These are phyloP conservation scores for Scaptomyza pallida DNA, from an alignment of 1,140 invertebrate species.

Conservation along the genomic window DNA sequence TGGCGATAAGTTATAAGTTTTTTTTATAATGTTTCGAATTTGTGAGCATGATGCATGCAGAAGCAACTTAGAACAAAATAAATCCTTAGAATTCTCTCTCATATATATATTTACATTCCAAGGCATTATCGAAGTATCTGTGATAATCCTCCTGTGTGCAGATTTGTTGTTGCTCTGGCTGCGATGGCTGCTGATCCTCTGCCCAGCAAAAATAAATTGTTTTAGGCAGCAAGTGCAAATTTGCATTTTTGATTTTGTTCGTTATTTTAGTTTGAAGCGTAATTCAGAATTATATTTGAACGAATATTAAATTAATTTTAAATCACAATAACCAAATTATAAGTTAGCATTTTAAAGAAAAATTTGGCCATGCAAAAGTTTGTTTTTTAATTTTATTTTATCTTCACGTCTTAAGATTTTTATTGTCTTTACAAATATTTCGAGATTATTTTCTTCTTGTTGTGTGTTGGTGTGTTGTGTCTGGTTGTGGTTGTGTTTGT, in stretches of 20 bases:
- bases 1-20: too few relatives aligned
- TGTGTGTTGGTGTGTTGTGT: slow-evolving; percentile 29
- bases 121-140: slow-evolving; percentile 89
- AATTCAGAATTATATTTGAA: slow-evolving; percentile 43
- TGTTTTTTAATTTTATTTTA: slow-evolving; percentile 13
- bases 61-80: slow-evolving; percentile 30
- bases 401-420: slow-evolving; percentile 11
- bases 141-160: slow-evolving; percentile 90
- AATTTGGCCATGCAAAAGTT: not conserved
- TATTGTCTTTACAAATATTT: slow-evolving; percentile 46
- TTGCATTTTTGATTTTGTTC: slow-evolving; percentile 44
- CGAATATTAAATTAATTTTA: slow-evolving; percentile 10
- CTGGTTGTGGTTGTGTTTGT: slow-evolving; percentile 33
- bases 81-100: slow-evolving; percentile 13
- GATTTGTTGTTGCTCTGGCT: slow-evolving; percentile 51
- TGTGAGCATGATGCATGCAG: slow-evolving; percentile 38
- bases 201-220: slow-evolving; percentile 35
- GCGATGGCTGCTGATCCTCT: slow-evolving; percentile 50
- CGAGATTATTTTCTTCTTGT: slow-evolving; percentile 41
- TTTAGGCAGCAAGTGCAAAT: slow-evolving; percentile 36
- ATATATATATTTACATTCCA: slow-evolving; percentile 88
- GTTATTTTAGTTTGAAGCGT: slow-evolving; percentile 39
- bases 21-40: not conserved
- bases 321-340: slow-evolving; percentile 45
- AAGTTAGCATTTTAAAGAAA: slow-evolving; percentile 27